Conservation (phyloP, 2,888 invertebrate genomes). For the Folsomia manolachei region DNA sequence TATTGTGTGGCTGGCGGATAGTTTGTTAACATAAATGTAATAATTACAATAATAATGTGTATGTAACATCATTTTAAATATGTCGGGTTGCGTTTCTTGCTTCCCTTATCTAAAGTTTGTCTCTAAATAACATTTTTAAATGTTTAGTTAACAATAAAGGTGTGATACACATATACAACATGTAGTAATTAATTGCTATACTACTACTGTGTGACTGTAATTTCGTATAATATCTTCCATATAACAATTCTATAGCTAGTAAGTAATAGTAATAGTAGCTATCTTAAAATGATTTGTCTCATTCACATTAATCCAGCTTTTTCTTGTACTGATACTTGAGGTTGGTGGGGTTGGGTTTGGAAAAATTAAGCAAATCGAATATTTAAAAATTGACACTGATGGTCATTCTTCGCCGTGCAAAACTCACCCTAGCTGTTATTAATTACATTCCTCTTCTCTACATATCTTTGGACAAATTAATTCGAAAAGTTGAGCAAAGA, state of each 20-base stretch:
- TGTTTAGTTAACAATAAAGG: slow-evolving; percentile 3
- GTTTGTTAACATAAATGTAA: slow-evolving; percentile 3
- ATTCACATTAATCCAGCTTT: slow-evolving; percentile 3
- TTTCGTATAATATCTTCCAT: slow-evolving; percentile 8
- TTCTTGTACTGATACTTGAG: slow-evolving; percentile 3
- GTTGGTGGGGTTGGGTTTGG: background rate
- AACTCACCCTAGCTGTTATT: no score
- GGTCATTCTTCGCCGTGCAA: background rate
- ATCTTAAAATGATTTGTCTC: slow-evolving; percentile 3
- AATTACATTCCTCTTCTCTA: no score
- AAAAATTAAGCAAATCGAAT: background rate
- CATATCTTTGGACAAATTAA: background rate
- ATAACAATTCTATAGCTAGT: slow-evolving; percentile 4
- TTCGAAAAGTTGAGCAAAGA: background rate
- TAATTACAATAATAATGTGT: background rate
- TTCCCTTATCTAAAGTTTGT: background rate
- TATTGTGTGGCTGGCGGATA: background rate
- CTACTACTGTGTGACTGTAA: slow-evolving; percentile 3
- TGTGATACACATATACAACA: background rate
- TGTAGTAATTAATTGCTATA: no score
- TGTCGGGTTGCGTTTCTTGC: background rate
- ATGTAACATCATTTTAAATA: background rate
- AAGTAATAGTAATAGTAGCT: background rate
- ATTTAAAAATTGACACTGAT: background rate
- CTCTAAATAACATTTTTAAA: background rate